Evolutionary conservation across 2,888 invertebrate species (phyloP), one percentile per base, ranked within the genome.

Genomic region (Calameuta idolon): DNA sequence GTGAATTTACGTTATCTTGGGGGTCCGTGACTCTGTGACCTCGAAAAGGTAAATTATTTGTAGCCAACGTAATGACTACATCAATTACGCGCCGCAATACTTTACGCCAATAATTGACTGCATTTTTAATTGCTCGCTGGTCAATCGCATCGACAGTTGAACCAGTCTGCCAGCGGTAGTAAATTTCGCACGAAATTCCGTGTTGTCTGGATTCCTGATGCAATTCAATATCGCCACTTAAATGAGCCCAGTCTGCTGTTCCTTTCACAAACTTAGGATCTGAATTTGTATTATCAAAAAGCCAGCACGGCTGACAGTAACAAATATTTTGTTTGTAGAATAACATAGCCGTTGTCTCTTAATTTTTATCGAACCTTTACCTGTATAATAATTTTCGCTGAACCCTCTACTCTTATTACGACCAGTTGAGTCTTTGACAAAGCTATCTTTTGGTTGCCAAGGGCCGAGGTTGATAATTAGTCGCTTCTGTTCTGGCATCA

Each of bases 241-340:
- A 34, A 76, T 77, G 76, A 69, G 74, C 79, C 82, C 79, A 78
- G 76, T 78, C 79, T 75, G 73, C 34, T 75, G 75, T 74, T 80
- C 81, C 80, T 34, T 73, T 75, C 34, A 80, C 34, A 79, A 79
- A 82, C 74, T 77, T 69, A 34, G 76, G 76, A 78, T 69, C 77
- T 74, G 71, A 33, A 33, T 33, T 69, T 76, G 78, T 31, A 68
- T 81, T 77, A 69, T 80, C 82, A 81, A 83, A 83, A 76, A 84
- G 78, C 81, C 81, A 83, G 75, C 83, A 83, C 12, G 81, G 80
- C 74, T 82, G 79, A 73, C 84, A 83, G 76, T 83, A 84, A 69
- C 35, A 77, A 74, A 76, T 77, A 74, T 82, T 77, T 30, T 71
- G 35, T 68, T 76, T 34, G 69, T 68, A n/a, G 81, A 83, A 71